Conservation (phyloP, 2,113 vertebrate species). For the Channa argus region DNA sequence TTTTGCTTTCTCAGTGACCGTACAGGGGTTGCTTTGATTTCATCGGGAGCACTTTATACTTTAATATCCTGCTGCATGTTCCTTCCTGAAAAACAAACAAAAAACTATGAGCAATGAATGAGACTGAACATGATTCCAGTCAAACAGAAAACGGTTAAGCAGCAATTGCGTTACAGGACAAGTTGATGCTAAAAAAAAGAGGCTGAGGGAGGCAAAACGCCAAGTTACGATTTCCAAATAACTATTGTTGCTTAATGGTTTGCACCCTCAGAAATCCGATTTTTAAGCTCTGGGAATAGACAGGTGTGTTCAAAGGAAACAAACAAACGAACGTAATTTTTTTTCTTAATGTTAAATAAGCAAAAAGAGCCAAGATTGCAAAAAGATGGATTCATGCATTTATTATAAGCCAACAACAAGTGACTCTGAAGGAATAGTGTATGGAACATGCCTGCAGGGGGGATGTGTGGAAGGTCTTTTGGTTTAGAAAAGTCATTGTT, state of each 20-base stretch:
- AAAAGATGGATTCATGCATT: background rate
- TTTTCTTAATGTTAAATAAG: background rate
- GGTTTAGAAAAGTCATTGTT: constrained; percentile 67
- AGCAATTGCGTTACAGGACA: background rate
- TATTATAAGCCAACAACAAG: background rate
- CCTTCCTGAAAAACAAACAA: constrained; percentile 63
- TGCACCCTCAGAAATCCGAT: background rate
- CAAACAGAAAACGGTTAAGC: background rate
- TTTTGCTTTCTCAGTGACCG: constrained; percentile 23
- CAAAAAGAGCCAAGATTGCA: background rate
- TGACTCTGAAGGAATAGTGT: constrained; percentile 10
- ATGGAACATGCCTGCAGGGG: constrained; percentile 62
- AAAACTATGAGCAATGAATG: background rate
- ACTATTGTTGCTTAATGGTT: background rate
- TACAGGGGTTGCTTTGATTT: constrained; percentile 44
- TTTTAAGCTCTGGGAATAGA: background rate
- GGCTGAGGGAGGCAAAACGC: background rate
- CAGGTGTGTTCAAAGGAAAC: too few relatives aligned
- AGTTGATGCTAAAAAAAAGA: too few relatives aligned
- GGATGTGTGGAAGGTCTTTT: constrained; percentile 59
- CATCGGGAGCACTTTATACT: constrained; percentile 48
- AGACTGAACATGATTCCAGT: constrained; percentile 24
- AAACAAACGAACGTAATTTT: too few relatives aligned
- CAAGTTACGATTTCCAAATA: constrained; percentile 3
- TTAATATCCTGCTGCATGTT: constrained; percentile 63